phyloP scores from a whole-genome alignment of 1,140 invertebrate genomes.

The Vollenhovia emeryi region DNA sequence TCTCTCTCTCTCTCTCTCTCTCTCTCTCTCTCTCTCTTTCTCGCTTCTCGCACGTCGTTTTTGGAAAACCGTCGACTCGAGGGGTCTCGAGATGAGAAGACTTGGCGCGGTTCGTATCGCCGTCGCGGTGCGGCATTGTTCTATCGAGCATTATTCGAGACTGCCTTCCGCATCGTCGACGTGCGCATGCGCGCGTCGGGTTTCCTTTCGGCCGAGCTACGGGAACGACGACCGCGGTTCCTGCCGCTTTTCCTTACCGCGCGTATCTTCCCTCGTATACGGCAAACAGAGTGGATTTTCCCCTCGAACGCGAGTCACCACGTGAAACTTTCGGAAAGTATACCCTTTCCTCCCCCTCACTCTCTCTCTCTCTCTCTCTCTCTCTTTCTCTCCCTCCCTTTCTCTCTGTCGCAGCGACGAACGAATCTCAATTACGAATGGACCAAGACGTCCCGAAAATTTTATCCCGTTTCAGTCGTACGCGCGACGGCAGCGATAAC shows the following conservation, averaged over 20 bases:
- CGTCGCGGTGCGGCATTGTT: not conserved
- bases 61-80: not conserved
- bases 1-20: too few species aligned
- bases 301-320: too few species aligned
- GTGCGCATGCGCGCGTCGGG: conserved; percentile 6
- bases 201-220: not conserved
- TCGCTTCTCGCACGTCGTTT: not conserved
- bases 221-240: not conserved
- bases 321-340: not conserved
- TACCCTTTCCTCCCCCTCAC: too few species aligned
- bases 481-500: too few species aligned
- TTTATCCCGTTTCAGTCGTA: not conserved
- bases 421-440: not conserved
- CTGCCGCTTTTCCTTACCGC: not conserved
- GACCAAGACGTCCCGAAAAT: not conserved
- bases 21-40: too few species aligned
- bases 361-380: too few species aligned
- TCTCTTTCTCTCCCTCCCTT: not conserved
- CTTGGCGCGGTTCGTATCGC: not conserved
- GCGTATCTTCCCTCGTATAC: not conserved
- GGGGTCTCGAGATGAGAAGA: not conserved
- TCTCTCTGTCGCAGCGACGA: not conserved
- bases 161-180: conserved; percentile 4
- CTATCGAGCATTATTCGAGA: conserved; percentile 4
- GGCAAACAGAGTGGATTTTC: too few species aligned